phyloP scores from a whole-genome alignment of 2,113 vertebrate species.

The Myxocyprinus asiaticus region DNA sequence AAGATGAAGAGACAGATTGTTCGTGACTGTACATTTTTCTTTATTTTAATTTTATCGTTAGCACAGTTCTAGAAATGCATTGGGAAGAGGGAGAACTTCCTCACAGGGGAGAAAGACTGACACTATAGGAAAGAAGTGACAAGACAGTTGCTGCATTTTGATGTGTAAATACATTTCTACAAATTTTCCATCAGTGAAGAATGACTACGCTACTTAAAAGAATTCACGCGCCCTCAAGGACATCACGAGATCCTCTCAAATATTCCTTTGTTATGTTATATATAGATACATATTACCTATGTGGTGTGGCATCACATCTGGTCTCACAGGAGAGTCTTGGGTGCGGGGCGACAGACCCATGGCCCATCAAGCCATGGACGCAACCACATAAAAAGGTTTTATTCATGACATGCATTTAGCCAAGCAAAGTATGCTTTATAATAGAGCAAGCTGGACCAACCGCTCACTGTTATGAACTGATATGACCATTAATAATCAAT shows the following conservation, averaged over 20 bases:
- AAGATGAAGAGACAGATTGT: slow-evolving; percentile 7
- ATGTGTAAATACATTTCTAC: slow-evolving; percentile 88
- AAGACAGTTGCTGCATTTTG: slow-evolving; percentile 73
- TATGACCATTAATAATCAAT: slow-evolving; percentile 49
- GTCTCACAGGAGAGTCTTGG: slow-evolving; percentile 14
- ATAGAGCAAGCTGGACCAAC: slow-evolving; percentile 52
- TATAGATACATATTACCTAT: slow-evolving; percentile 51
- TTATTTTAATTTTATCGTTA: slow-evolving; percentile 93
- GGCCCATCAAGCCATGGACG: slow-evolving; percentile 22
- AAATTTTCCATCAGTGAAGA: slow-evolving; percentile 74
- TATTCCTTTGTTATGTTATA: slow-evolving; percentile 41
- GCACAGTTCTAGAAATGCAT: slow-evolving; percentile 96
- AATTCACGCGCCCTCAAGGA: slow-evolving; percentile 40
- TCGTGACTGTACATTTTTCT: slow-evolving; percentile 91
- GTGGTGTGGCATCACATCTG: slow-evolving; percentile 29
- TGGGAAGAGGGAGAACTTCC: slow-evolving; percentile 83
- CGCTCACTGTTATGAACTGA: slow-evolving; percentile 54
- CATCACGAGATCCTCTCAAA: slow-evolving; percentile 36
- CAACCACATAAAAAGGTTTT: slow-evolving; percentile 59
- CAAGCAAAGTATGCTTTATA: slow-evolving; percentile 67
- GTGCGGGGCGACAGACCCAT: neutral
- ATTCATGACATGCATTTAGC: slow-evolving; percentile 74
- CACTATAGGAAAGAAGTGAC: slow-evolving; percentile 66
- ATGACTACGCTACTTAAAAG: slow-evolving; percentile 72
- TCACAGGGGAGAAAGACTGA: slow-evolving; percentile 69